Evolutionary conservation across 2,888 invertebrate species (phyloP).

Genomic region (Rosalia funebris): DNA sequence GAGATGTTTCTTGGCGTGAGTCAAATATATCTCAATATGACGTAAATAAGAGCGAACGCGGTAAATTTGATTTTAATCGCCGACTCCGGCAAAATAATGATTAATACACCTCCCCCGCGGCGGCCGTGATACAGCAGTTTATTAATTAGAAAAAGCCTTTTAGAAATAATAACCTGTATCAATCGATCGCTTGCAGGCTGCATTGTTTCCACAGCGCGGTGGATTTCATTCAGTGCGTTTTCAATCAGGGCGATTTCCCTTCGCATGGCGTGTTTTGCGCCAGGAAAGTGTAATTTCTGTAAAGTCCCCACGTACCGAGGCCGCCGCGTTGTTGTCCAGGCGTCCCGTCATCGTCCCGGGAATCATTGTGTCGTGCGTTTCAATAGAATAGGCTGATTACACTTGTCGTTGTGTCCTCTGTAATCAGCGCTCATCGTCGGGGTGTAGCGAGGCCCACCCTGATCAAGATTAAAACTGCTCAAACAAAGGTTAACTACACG

Average conservation of each 20-base stretch:
- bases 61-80: too few species aligned
- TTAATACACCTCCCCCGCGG: too few species aligned
- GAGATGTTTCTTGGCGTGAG: too few species aligned
- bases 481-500: slow-evolving; percentile 59
- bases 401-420: slow-evolving; percentile 55
- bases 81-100: too few species aligned
- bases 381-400: slow-evolving; percentile 58
- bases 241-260: slow-evolving; percentile 45
- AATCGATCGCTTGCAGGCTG: slow-evolving; percentile 29
- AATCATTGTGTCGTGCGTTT: slow-evolving; percentile 53
- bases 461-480: slow-evolving; percentile 59
- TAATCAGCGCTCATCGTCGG: slow-evolving; percentile 50
- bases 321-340: slow-evolving; percentile 41
- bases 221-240: slow-evolving; percentile 38
- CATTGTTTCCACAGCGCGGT: slow-evolving; percentile 37
- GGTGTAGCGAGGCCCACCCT: slow-evolving; percentile 48
- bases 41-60: too few species aligned
- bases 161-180: slow-evolving; percentile 35
- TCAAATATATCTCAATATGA: too few species aligned
- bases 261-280: slow-evolving; percentile 41
- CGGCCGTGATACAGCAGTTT: slow-evolving; percentile 28
- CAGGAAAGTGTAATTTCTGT: slow-evolving; percentile 56
- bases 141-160: slow-evolving; percentile 39
- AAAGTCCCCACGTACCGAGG: slow-evolving; percentile 31
- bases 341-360: slow-evolving; percentile 44